phyloP scores from a whole-genome alignment of 2,113 vertebrate species.

The Orcinus orca region DNA sequence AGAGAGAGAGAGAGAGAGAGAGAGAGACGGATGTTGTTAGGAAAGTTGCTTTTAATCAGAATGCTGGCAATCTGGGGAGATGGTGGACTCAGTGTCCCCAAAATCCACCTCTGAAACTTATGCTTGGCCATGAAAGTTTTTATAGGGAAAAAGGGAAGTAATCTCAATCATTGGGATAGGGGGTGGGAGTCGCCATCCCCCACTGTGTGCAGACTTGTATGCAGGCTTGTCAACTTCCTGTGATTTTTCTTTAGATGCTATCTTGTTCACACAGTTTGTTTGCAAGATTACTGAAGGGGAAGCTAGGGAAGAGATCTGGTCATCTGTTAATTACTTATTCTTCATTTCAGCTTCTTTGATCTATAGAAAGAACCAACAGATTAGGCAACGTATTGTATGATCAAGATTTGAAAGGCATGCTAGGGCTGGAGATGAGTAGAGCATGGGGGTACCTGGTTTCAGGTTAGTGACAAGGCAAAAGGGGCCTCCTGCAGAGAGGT shows the following conservation, averaged over 20 bases:
- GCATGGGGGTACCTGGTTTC: background rate
- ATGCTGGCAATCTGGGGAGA: background rate
- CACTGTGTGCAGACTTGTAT: background rate
- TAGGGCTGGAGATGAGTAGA: background rate
- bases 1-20: too few species aligned
- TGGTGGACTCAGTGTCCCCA: background rate
- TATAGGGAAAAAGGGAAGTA: background rate
- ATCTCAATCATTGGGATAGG: background rate
- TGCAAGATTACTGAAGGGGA: background rate
- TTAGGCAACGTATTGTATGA: background rate
- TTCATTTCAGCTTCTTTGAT: background rate
- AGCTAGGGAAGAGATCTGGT: background rate
- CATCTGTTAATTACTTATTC: background rate
- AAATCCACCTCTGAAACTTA: background rate
- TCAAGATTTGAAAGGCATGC: background rate
- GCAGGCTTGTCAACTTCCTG: background rate
- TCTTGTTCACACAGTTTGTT: background rate
- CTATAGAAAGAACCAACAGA: background rate
- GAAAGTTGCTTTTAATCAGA: background rate
- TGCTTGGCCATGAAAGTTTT: background rate
- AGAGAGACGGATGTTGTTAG: background rate
- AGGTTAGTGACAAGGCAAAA: background rate
- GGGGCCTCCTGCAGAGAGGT: background rate
- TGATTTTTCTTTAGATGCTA: background rate
- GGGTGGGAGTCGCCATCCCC: background rate